A percentile compares a stretch with the other conserved stretches of the same genome.
Conservation (phyloP, 2,888 invertebrate species). For the Pristionchus maxplancki region DNA sequence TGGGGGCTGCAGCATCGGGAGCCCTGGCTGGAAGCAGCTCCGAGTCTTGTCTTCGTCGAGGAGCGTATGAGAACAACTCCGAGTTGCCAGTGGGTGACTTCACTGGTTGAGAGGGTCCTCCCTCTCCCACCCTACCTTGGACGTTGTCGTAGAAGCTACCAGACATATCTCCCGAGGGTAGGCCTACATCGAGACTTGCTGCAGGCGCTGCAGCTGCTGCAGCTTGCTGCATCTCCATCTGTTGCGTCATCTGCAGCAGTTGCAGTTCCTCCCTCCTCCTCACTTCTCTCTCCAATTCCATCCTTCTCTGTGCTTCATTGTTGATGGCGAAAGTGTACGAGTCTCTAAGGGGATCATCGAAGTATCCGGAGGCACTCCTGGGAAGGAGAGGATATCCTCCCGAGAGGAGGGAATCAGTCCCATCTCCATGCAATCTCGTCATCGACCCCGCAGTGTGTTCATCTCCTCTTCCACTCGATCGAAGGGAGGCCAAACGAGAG, state of each 20-base stretch:
- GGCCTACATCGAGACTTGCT: not conserved
- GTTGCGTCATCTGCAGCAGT: not conserved
- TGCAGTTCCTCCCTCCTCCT: conserved; percentile 33
- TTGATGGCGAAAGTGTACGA: conserved; percentile 42
- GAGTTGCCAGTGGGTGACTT: conserved; percentile 50
- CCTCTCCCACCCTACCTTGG: not conserved
- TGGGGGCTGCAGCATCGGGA: not conserved
- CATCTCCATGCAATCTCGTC: conserved; percentile 63
- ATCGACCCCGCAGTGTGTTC: conserved; percentile 61
- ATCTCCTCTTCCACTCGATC: conserved; percentile 51
- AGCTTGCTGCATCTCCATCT: not conserved
- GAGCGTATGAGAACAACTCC: conserved; percentile 41
- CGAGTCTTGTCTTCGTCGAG: conserved; percentile 30
- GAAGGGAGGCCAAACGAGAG: conserved; percentile 13
- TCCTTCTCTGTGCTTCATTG: conserved; percentile 1
- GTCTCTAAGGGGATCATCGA: conserved; percentile 57
- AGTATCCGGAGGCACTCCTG: conserved; percentile 68
- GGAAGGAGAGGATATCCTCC: conserved; percentile 58
- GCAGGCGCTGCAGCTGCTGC: not conserved
- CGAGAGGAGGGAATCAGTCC: conserved; percentile 45
- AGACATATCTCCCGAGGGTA: not conserved
- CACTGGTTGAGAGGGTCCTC: conserved; percentile 24
- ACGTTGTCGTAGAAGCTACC: conserved; percentile 58
- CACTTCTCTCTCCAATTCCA: conserved; percentile 12
- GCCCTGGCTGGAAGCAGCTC: conserved; percentile 20